Evolutionary conservation across 2,113 vertebrate species (phyloP), one percentile per base, ranked within the genome.

Genomic region (Struthio camelus): DNA sequence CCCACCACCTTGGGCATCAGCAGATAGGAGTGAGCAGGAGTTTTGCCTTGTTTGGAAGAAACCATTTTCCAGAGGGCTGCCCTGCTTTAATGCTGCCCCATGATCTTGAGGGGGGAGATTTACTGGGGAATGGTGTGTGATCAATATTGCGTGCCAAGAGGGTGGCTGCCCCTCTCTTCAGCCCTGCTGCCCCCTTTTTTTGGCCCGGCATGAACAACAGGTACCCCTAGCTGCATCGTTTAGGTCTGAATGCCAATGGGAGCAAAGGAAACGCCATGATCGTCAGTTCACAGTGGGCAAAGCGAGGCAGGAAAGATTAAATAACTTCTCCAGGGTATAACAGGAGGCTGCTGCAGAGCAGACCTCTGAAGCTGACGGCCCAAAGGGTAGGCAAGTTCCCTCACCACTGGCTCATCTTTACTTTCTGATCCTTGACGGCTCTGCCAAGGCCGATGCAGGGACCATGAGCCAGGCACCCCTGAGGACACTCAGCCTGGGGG

Each of bases 301-400:
- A 96, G 79, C 66, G 78, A 96, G 93, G 85, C 82, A 90, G 50
- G 28, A 79, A 91, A 65, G 36, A 66, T 53, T 64, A 51, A 94
- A 56, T 51, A 79, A 61, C 48, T 54, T 83, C 34, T 69, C 50
- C 0, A 0, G 12, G 12, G 13, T 50, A 54, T 25, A 48, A 9
- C 24, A 67, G 20, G 22, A 40, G 50, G 19, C 16, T 42, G 53
- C 36, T 36, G 58, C 50, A 76, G 14, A 19, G 34, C 92, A 87
- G n/a, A 81, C 61, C 53, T n/a, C 30, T 44, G 20, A 40, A 84
- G 3, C 1, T 40, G 42, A 27, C 0, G 44, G 18, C 50, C 48
- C n/a, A 72, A 51, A n/a, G 16, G 23, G 16, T 18, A 10, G 12
- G 25, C 25, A 28, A 75, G 18, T n/a, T 70, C 58, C 34, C 59